Conservation (phyloP, 92 coral and sea anemone genomes). For the Phymanthus crucifer region DNA sequence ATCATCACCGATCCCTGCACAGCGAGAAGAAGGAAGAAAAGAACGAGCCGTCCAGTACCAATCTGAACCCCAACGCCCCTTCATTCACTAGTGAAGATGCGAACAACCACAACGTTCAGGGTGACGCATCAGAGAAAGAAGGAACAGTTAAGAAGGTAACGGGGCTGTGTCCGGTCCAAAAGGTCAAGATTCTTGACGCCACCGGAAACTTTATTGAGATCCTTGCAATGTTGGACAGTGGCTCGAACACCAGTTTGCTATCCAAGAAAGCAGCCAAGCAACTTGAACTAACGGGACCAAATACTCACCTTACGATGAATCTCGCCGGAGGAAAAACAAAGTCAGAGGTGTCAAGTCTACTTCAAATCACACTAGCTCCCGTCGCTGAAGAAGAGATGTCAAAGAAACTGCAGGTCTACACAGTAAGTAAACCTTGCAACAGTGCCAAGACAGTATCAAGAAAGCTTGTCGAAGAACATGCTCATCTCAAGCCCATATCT, state of each 20-base stretch:
- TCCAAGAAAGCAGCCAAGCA: conserved; percentile 48
- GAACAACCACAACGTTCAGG: conserved; percentile 22
- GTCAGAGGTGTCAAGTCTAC: conserved; percentile 49
- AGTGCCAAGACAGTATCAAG: conserved; percentile 48
- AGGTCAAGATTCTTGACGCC: conserved; percentile 34
- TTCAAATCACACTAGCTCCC: conserved; percentile 50
- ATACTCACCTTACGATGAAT: conserved; percentile 63
- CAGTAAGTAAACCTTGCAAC: conserved; percentile 69
- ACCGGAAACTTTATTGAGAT: conserved; percentile 40
- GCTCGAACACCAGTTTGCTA: conserved; percentile 54
- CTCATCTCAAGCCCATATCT: conserved; percentile 39
- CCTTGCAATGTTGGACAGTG: conserved; percentile 59
- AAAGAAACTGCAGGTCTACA: conserved; percentile 53
- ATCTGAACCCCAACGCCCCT: conserved; percentile 7
- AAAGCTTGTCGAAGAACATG: conserved; percentile 26
- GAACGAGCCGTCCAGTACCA: not conserved
- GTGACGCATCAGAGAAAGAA: conserved; percentile 3
- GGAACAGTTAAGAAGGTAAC: conserved; percentile 19
- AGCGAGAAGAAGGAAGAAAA: conserved; percentile 20
- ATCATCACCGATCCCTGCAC: conserved; percentile 58
- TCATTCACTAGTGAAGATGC: not conserved
- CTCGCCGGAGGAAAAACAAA: conserved; percentile 56
- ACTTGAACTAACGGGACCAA: conserved; percentile 46
- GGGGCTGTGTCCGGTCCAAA: conserved; percentile 58
- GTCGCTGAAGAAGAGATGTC: conserved; percentile 44